Evolutionary conservation across 2,113 vertebrate genomes (phyloP), one percentile per base, ranked within the genome.

Genomic region (Prunella fulvescens): DNA sequence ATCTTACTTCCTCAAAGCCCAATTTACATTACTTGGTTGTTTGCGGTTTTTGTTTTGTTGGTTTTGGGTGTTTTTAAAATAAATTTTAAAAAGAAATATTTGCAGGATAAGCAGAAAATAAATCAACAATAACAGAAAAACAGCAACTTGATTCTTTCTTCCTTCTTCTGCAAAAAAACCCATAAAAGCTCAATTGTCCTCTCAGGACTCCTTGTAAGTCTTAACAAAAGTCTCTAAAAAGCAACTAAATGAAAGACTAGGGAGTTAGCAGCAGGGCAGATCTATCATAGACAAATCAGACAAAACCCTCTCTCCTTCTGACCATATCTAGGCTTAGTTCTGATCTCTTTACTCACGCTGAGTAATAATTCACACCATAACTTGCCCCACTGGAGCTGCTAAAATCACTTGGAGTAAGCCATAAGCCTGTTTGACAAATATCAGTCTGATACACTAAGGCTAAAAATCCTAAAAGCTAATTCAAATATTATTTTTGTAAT

Each of bases 181-280:
- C 67, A 95, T 96, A 95, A 97, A 97, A 90, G 81, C 90, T 95
- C 92, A 92, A 95, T 94, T 94, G 94, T 96, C 62, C 97, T 97
- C 94, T 88, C 79, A 95, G 96, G 96, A 92, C 90, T 84, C 90
- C 83, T 96, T 91, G 74, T 53, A 95, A 95, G 73, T 95, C 93
- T 96, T 96, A 96, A 96, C 83, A 96, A 93, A 97, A 94, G 94
- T 96, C 92, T 95, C 93, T 96, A 96, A 96, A 95, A 96, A 85
- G 93, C 91, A 96, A 89, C 93, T 96, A 94, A 96, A 96, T 96
- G 90, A 91, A 97, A 95, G 95, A 96, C 86, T 51, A 82, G 94
- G 90, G 93, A 95, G 78, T 93, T 93, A 90, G 77, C 90, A 95
- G 93, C 90, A 93, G 64, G 90, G 54, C 74, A 87, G 73, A 95